Conservation (phyloP, 1,140 invertebrate genomes). For the Dufourea novaeangliae region DNA sequence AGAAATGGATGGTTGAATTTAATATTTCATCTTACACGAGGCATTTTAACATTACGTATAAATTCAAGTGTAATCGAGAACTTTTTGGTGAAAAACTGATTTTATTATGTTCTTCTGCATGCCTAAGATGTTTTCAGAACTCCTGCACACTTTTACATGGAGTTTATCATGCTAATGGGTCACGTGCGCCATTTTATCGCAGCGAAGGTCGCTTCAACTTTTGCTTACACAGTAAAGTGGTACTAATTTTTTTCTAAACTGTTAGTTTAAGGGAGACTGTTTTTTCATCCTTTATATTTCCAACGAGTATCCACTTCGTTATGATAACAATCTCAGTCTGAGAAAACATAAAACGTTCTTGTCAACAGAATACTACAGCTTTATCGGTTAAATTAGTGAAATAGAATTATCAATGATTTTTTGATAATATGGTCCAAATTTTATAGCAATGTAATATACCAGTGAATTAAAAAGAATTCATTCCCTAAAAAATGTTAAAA, state of each 20-base stretch:
- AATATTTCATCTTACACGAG: too few relatives aligned
- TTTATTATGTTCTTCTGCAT: neutral
- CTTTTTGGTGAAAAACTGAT: neutral
- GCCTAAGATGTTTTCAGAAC: neutral
- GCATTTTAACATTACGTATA: too few relatives aligned
- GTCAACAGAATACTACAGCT: neutral
- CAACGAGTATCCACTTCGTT: conserved; percentile 48
- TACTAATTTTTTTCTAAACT: conserved; percentile 63
- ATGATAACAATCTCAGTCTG: conserved; percentile 28
- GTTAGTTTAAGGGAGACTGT: conserved; percentile 45
- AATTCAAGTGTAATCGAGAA: too few relatives aligned
- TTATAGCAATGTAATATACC: neutral
- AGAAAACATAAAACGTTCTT: conserved; percentile 33
- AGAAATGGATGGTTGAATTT: too few relatives aligned
- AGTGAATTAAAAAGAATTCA: too few relatives aligned
- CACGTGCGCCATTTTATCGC: conserved; percentile 17
- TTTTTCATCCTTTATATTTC: conserved; percentile 6
- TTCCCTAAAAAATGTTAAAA: too few relatives aligned
- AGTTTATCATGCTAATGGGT: conserved; percentile 2
- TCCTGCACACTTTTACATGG: conserved; percentile 30
- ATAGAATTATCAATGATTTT: too few relatives aligned
- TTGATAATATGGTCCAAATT: too few relatives aligned
- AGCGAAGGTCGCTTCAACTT: conserved; percentile 9
- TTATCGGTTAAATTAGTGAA: neutral
- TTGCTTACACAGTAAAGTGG: conserved; percentile 65